Percentiles rank a stretch among this genome's conserved stretches.
phyloP scores from a whole-genome alignment of 1,140 invertebrate genomes.

The Rhyzopertha dominica region DNA sequence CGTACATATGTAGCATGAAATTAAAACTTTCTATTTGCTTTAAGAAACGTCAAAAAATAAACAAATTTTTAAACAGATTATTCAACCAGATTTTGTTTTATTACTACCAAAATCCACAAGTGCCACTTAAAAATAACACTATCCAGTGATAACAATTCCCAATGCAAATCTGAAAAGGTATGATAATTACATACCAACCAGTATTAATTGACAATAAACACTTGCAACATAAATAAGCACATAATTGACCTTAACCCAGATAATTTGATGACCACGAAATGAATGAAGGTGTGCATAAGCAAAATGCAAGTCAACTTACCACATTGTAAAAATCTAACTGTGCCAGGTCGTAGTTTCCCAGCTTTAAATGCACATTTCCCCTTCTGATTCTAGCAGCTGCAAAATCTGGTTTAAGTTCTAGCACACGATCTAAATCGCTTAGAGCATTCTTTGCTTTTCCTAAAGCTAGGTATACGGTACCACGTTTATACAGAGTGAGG shows the following conservation, averaged over 20 bases:
- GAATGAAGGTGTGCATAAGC: constrained; percentile 1
- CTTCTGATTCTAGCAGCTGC: constrained; percentile 81
- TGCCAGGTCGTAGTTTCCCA: constrained; percentile 79
- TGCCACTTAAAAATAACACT: no score
- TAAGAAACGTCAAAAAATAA: no score
- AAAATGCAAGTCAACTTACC: constrained; percentile 56
- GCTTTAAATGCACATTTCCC: constrained; percentile 83
- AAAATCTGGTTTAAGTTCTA: constrained; percentile 94
- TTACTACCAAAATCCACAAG: no score
- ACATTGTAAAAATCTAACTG: constrained; percentile 77
- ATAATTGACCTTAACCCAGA: constrained; percentile 7
- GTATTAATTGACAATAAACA: constrained; percentile 2
- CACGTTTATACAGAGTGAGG: constrained; percentile 89
- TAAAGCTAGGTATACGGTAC: constrained; percentile 93
- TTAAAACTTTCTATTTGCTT: no score
- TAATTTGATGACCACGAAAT: neutral
- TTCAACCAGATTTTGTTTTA: no score
- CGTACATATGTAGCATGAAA: no score
- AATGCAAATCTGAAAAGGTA: no score
- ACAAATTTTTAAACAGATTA: no score
- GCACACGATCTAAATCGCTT: constrained; percentile 85
- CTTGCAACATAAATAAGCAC: constrained; percentile 1
- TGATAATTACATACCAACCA: constrained; percentile 2
- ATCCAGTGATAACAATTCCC: no score
- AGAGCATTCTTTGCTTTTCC: constrained; percentile 94